These are phyloP conservation scores for Habrosyne pyritoides DNA, from an alignment of 2,888 invertebrate species.

Conservation along the genomic window DNA sequence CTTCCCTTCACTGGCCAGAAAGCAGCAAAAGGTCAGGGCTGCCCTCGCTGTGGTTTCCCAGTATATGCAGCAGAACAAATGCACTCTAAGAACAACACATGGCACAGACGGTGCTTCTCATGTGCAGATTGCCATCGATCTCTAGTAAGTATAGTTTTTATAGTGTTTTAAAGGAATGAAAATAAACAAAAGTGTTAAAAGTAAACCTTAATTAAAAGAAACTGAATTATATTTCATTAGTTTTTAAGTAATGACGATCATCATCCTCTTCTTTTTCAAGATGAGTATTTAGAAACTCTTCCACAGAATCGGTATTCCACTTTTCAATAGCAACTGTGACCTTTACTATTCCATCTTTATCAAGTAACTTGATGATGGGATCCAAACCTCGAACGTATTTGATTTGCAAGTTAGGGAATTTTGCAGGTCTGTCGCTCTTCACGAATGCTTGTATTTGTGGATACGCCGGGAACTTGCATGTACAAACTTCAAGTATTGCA, in stretches of 20 bases:
- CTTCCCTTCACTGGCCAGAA: slow-evolving; percentile 89
- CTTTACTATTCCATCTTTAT: slow-evolving; percentile 91
- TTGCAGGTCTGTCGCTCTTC: slow-evolving; percentile 94
- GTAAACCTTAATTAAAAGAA: slow-evolving; percentile 18
- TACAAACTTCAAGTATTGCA: slow-evolving; percentile 97
- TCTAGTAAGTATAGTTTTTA: slow-evolving; percentile 76
- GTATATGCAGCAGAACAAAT: slow-evolving; percentile 98
- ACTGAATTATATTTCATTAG: slow-evolving; percentile 83
- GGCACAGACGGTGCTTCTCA: slow-evolving; percentile 97
- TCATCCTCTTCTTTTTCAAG: slow-evolving; percentile 85
- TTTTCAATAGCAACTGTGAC: slow-evolving; percentile 98
- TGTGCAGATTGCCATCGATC: slow-evolving; percentile 94
- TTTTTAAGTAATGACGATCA: slow-evolving; percentile 82
- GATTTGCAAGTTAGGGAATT: slow-evolving; percentile 95
- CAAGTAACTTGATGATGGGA: slow-evolving; percentile 95
- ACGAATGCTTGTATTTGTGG: slow-evolving; percentile 99
- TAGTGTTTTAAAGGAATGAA: too few species aligned
- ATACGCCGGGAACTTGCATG: slow-evolving; percentile 98
- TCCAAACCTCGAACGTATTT: slow-evolving; percentile 97
- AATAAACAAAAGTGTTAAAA: slow-evolving; percentile 13
- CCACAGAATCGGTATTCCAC: slow-evolving; percentile 99
- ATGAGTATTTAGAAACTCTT: slow-evolving; percentile 97
- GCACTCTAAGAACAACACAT: slow-evolving; percentile 95
- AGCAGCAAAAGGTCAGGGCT: slow-evolving; percentile 90
- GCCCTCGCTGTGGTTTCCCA: slow-evolving; percentile 93